Conservation (phyloP, 2,797 vertebrate genomes). For the Falco rusticolus region DNA sequence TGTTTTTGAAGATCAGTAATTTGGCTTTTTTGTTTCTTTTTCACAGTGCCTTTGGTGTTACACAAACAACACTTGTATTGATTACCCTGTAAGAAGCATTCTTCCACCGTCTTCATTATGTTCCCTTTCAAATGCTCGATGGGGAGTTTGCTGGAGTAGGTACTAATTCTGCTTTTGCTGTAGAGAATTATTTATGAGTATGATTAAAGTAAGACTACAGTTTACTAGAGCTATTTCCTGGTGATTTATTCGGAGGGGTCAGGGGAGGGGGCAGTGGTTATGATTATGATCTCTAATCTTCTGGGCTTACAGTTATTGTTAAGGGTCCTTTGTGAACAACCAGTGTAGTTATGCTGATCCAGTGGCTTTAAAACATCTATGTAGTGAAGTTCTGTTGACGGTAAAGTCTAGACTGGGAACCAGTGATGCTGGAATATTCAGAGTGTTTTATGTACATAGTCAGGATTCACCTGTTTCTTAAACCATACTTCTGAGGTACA, state of each 20-base stretch:
- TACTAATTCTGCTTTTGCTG: constrained; percentile 41
- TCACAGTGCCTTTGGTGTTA: constrained; percentile 91
- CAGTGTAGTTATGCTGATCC: background rate
- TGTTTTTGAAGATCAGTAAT: background rate
- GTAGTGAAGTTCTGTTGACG: background rate
- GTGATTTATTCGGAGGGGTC: background rate
- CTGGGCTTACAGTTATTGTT: background rate
- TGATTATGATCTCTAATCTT: background rate
- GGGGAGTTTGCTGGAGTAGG: constrained; percentile 92
- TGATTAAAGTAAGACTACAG: background rate
- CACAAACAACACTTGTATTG: constrained; percentile 80
- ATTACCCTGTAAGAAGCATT: constrained; percentile 85
- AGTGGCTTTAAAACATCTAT: background rate
- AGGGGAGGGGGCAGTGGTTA: background rate
- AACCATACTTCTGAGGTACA: background rate
- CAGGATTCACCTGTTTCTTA: background rate
- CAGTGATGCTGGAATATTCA: background rate
- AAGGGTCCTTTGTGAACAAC: background rate
- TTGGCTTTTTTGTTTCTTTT: constrained; percentile 3
- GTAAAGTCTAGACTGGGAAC: background rate
- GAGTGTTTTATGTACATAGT: background rate
- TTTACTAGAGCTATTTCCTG: background rate
- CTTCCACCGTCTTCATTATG: constrained; percentile 83
- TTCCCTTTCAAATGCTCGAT: constrained; percentile 80
- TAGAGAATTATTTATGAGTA: background rate